Base-by-base conservation (phyloP, 2,797 vertebrate species). In the Gadopsis bispinosus region DNA sequence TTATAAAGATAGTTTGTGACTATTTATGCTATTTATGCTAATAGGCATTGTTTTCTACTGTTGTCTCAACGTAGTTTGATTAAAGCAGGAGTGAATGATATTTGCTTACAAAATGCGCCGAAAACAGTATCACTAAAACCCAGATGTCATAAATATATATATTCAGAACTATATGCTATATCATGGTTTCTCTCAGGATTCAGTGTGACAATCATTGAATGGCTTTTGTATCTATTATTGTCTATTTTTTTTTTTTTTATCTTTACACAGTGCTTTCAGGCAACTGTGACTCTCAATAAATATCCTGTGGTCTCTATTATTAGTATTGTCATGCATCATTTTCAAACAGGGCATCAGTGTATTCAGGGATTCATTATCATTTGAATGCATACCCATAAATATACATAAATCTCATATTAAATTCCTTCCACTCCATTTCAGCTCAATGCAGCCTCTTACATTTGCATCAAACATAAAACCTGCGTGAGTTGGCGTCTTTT, bases 11-110 rank as follows among this genome's bases (percentile, higher is more conserved):
- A 93, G 95, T 93, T 94, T 96, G 94, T 94, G 91, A 95, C 93
- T 97, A 99, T 98, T 99, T 99, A 98, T 92, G 89, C 68, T 94
- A 93, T 98, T 93, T 92, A 92, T 91, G 86, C 85, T 73, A 10
- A 78, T 75, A 91, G 88, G 79, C 85, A n/a, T 86, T 82, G 77
- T 83, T 87, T 88, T 85, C 72, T 88, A 87, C 83, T 83, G 37
- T 83, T 80, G 53, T 85, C 80, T 43, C 64, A 85, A 81, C 61
- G 35, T 87, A 88, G 81, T 86, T 88, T 89, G 83, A 83, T 87
- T 81, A n/a, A 84, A 85, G 39, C 68, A 73, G 72, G 88, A 77
- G 69, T 81, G 72, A 85, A 80, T 61, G 43, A 79, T 75, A 61
- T 80, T 80, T 80, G 69, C 70, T 83, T 33, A 55, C 53, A 74